Base-by-base conservation (phyloP, 2,113 vertebrate genomes). In the Gymnobelideus leadbeateri region DNA sequence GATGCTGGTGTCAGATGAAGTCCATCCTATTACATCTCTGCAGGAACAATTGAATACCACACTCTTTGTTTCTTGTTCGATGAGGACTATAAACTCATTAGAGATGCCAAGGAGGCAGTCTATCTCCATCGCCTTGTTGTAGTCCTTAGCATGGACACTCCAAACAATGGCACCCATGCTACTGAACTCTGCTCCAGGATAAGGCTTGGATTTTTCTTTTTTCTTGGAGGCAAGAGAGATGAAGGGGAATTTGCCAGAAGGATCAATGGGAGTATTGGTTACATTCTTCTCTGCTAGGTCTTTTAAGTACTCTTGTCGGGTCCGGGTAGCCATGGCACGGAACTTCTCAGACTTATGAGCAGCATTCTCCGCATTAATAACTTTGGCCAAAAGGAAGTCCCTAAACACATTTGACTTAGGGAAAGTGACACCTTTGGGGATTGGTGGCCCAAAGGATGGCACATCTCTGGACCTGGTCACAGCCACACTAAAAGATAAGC, bases 341-440 rank as follows among this genome's bases (percentile, higher is more conserved):
- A 99, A 99, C 98, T 99, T 99, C 23, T 99, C 99, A 0, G 99
- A 99, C 98, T 99, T 99, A 97, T 99, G 99, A 97, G 99, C 99
- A 53, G 99, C 99, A 95, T 99, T 99, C 98, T 99, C 99, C 8
- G 99, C 99, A 92, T 99, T 99, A 97, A 99, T 99, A 95, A 99
- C 99, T 98, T 99, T 99, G 97, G 99, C 99, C 96, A 99, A 96
- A 94, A 99, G 98, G 98, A 99, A 99, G 99, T 99, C 99, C 99
- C 99, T 99, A 98, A 99, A 99, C 91, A 99, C 99, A 0, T 99
- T 99, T 91, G 99, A 99, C 97, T 99, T 99, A 50, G 99, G 99
- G 98, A 99, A 99, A 0, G 99, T 99, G 97, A 99, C 99, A 1
- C 99, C 99, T 98, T 99, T 99, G 16, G 99, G 99, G 97, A 99